Base-by-base conservation (phyloP, 2,113 vertebrate species). In the Xiphophorus maculatus region DNA sequence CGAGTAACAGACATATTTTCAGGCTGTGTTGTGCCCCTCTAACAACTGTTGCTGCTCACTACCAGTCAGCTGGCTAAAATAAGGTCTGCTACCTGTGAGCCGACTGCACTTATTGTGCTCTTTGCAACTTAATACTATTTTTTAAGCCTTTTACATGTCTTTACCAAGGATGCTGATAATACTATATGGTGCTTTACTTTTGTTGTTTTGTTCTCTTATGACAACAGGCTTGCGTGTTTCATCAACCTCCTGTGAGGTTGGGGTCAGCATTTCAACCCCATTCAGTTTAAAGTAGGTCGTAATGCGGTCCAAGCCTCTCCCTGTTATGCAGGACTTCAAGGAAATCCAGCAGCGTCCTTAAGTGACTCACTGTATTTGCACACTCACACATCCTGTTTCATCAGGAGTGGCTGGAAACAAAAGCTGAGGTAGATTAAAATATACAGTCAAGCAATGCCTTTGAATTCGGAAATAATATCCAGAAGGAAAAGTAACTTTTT, bases 221-320 rank as follows among this genome's bases (percentile, higher is more conserved):
- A 80, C 66, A 74, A 60, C 14, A 37, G 8, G 70, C 51, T 74
- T 28, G 63, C 42, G 11, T 71, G 68, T 73, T 87, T 85, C 66
- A 68, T 83, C 76, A 74, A 66, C 77, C 82, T 86, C 84, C 88
- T 85, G 79, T 70, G 76, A 82, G 79, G 62, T 83, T 71, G 76
- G 69, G 84, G 70, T 89, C 83, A 85, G 77, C 73, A 35, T 66
- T 69, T 74, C 58, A 77, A 66, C 69, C 48, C 66, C 4, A 17
- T 79, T 65, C 75, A 87, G 86, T 82, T 44, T 74, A 70, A 71
- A 69, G 71, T 65, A 25, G 40, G 44, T 66, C 75, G 4, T 74
- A 82, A 79, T 91, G 73, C 17, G 73, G 89, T 81, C 84, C 85
- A 78, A 69, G 78, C 87, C 86, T 2, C 87, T 85, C 87, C 87